A percentile compares a stretch with the other conserved stretches of the same genome.
Evolutionary conservation across 2,888 invertebrate genomes (phyloP).

Genomic region (Pandemis cinnamomeana): DNA sequence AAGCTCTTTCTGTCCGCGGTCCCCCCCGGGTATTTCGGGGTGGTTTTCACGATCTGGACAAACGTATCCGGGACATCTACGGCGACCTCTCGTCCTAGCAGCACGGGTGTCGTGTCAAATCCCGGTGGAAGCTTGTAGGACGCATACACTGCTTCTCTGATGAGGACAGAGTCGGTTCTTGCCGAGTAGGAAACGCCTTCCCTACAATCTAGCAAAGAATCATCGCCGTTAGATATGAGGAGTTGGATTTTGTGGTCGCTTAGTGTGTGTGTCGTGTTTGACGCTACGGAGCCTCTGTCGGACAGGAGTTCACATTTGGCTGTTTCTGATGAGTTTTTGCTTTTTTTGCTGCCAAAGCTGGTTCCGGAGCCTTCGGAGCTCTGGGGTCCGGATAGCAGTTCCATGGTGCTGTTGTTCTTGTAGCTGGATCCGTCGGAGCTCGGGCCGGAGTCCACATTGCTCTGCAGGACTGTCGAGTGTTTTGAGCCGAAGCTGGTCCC

Average conservation of each 20-base stretch:
- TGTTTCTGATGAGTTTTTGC: slow-evolving; percentile 75
- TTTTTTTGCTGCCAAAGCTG: slow-evolving; percentile 76
- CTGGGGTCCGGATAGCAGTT: slow-evolving; percentile 74
- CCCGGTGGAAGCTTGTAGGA: slow-evolving; percentile 78
- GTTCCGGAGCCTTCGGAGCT: slow-evolving; percentile 74
- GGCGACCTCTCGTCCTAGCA: slow-evolving; percentile 87
- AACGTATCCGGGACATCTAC: slow-evolving; percentile 96
- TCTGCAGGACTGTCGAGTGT: slow-evolving; percentile 73
- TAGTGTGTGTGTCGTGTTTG: slow-evolving; percentile 64
- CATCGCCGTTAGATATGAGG: slow-evolving; percentile 77
- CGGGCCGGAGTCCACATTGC: slow-evolving; percentile 67
- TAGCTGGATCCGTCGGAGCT: slow-evolving; percentile 75
- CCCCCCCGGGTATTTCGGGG: slow-evolving; percentile 87
- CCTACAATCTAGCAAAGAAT: slow-evolving; percentile 77
- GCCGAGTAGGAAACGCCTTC: slow-evolving; percentile 79
- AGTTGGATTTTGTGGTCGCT: slow-evolving; percentile 79
- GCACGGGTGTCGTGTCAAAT: slow-evolving; percentile 79
- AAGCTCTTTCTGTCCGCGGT: slow-evolving; percentile 83
- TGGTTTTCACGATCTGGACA: slow-evolving; percentile 91
- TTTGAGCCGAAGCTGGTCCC: slow-evolving; percentile 79
- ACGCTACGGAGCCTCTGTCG: slow-evolving; percentile 70
- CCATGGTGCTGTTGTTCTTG: slow-evolving; percentile 74
- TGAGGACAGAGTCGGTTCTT: slow-evolving; percentile 80
- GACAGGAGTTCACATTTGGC: slow-evolving; percentile 74
- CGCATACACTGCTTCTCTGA: slow-evolving; percentile 78